Conservation (phyloP, 2,113 vertebrate species). For the Dasyurus viverrinus region DNA sequence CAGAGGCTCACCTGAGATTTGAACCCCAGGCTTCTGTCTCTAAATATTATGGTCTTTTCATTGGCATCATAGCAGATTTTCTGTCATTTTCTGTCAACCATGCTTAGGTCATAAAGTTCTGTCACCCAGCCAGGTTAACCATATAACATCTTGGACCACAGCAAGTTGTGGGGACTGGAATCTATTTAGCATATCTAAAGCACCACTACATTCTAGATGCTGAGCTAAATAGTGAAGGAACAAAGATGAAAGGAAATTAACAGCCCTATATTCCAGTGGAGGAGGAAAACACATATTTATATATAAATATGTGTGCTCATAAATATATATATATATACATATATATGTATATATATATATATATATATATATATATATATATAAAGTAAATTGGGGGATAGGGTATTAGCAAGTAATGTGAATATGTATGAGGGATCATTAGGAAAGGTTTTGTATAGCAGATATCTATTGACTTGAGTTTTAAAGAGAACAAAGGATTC, state of each 20-base stretch:
- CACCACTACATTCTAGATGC: background rate
- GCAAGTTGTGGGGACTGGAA: background rate
- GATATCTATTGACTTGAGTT: background rate
- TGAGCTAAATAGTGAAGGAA: background rate
- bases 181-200: no score
- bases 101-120: background rate
- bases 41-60: background rate
- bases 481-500: background rate
- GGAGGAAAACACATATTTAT: background rate
- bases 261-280: no score
- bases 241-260: background rate
- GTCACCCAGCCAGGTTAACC: no score
- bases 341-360: no score
- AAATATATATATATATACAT: no score
- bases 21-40: background rate
- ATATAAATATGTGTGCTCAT: background rate
- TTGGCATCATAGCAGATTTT: background rate
- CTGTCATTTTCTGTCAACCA: background rate
- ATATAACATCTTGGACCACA: no score
- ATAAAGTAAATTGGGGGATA: no score
- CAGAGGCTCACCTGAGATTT: background rate
- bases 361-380: no score
- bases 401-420: no score
- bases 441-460: background rate
- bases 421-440: no score